Evolutionary conservation across 2,113 vertebrate species (phyloP).

Genomic region (Vidua macroura): DNA sequence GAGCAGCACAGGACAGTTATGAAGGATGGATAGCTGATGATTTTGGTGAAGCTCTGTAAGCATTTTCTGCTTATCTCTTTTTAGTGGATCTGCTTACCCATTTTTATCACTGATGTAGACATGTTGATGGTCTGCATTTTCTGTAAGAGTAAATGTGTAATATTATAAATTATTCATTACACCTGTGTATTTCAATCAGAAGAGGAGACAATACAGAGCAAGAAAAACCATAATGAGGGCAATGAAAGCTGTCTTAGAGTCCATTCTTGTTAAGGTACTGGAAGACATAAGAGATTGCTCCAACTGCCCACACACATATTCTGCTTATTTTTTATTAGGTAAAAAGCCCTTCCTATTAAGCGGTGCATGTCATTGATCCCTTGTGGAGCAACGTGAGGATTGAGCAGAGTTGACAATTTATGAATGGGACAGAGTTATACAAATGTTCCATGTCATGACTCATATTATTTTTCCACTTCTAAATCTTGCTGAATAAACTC

Average conservation of each 20-base stretch:
- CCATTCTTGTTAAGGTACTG: not conserved
- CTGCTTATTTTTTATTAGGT: not conserved
- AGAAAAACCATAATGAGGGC: not conserved
- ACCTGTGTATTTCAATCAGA: conserved; percentile 6
- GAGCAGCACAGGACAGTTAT: not conserved
- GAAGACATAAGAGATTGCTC: not conserved
- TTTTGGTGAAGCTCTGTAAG: conserved; percentile 8
- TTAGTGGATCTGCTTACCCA: not conserved
- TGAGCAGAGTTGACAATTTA: not conserved
- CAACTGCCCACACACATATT: not conserved
- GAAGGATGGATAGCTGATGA: not conserved
- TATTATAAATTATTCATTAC: conserved; percentile 48
- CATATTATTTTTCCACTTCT: not conserved
- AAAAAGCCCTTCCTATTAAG: not conserved
- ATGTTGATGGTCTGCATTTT: conserved; percentile 24
- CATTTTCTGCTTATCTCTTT: conserved; percentile 4
- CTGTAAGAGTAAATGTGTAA: conserved; percentile 8
- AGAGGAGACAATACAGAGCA: not conserved
- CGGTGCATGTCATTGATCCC: not conserved
- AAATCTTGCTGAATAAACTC: not conserved
- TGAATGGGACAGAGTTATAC: not conserved
- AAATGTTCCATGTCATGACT: not conserved
- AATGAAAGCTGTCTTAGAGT: not conserved
- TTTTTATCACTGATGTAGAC: conserved; percentile 14
- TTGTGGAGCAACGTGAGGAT: not conserved